Evolutionary conservation across 2,797 vertebrate species (phyloP).

Genomic region (Eospalax fontanierii): DNA sequence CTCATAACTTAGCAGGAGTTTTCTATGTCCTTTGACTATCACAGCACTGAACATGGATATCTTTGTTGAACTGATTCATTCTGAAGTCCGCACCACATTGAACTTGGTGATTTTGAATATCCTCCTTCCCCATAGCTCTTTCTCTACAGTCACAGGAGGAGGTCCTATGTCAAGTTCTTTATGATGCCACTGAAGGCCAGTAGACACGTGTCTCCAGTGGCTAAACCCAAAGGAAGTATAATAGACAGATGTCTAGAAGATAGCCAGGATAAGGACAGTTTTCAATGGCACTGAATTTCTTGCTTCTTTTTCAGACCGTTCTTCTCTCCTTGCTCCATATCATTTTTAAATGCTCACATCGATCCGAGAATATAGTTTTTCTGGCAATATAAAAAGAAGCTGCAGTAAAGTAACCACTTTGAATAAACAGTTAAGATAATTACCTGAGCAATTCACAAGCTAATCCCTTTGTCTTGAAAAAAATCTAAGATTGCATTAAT

Average conservation of each 20-base stretch:
- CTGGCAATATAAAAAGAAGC: constrained; percentile 4
- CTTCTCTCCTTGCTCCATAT: background rate
- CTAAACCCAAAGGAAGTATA: background rate
- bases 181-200: background rate
- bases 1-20: constrained; percentile 59
- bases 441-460: background rate
- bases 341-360: background rate
- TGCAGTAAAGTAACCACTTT: constrained; percentile 15
- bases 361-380: constrained; percentile 5
- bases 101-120: constrained; percentile 69
- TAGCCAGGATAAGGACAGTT: background rate
- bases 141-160: constrained; percentile 26
- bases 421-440: constrained; percentile 52
- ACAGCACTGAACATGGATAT: background rate
- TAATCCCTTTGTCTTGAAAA: constrained; percentile 33
- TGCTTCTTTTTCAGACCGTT: background rate
- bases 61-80: constrained; percentile 61
- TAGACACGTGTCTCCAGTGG: background rate
- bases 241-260: background rate
- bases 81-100: constrained; percentile 29
- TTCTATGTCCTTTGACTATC: constrained; percentile 60
- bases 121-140: background rate
- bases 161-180: constrained; percentile 40
- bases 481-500: constrained; percentile 46
- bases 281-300: constrained; percentile 37